Percentiles rank a stretch among this genome's conserved stretches.
Evolutionary conservation across 2,888 invertebrate species (phyloP).

Genomic region (Lithophane socia): DNA sequence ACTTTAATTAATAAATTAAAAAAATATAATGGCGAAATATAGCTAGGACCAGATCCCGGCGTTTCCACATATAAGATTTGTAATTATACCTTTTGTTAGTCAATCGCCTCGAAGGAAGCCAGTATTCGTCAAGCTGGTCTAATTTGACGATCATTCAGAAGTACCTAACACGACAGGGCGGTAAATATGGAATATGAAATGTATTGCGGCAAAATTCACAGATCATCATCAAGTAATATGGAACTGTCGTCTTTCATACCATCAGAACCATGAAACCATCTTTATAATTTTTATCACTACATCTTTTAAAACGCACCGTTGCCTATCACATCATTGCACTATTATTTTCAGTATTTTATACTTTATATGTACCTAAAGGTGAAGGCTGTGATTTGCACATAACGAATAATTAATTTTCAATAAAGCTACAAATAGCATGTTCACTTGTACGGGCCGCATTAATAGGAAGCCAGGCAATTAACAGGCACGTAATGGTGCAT

Average conservation of each 20-base stretch:
- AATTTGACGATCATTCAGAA: too few relatives aligned
- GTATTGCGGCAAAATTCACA: too few relatives aligned
- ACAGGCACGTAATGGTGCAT: constrained; percentile 74
- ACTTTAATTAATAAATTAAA: background rate
- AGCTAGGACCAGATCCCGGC: too few relatives aligned
- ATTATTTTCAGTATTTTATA: background rate
- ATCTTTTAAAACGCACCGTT: background rate
- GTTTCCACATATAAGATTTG: too few relatives aligned
- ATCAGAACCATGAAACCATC: background rate
- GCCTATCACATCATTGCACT: background rate
- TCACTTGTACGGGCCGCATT: constrained; percentile 64
- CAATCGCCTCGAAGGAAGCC: too few relatives aligned
- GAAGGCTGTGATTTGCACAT: constrained; percentile 22
- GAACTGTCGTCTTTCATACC: too few relatives aligned
- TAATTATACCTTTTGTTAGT: too few relatives aligned
- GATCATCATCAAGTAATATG: too few relatives aligned
- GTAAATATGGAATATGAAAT: too few relatives aligned
- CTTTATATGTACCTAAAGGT: constrained; percentile 11
- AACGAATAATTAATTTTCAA: constrained; percentile 49
- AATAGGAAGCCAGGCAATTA: constrained; percentile 75
- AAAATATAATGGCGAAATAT: too few relatives aligned
- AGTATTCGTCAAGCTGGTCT: too few relatives aligned
- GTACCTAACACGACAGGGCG: too few relatives aligned
- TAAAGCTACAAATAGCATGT: constrained; percentile 50
- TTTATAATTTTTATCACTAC: background rate